Base-by-base conservation (phyloP, 2,113 vertebrate genomes). In the Arothron firmamentum region DNA sequence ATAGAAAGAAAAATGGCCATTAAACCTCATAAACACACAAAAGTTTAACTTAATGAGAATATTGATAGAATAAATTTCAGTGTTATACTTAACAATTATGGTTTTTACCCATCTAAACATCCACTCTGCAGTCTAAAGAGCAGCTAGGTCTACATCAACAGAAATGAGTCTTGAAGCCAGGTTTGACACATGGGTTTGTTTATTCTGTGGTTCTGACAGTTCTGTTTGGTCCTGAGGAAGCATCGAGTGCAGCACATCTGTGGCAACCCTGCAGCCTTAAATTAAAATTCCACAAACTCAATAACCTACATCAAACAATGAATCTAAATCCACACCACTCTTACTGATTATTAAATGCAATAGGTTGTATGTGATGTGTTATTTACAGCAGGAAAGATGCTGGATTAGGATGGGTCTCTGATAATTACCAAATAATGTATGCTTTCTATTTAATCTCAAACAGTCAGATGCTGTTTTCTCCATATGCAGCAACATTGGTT, bases 191-290 rank as follows among this genome's bases (percentile, higher is more conserved):
- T 46, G 56, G 42, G 60, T 69, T 74, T 77, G 77, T 79, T 81
- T 75, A 58, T 65, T 64, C 28, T 76, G 61, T 0, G 25, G 71
- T 72, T 72, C 12, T 20, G 46, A 79, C 2, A 51, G 74, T 76
- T 65, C 71, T 79, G 60, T 55, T 61, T 63, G 66, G 58, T 58
- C 31, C 61, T 85, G 84, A 87, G 80, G 64, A 77, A 87, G 65
- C 63, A 55, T 86, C 88, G 83, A 69, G 75, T 21, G 18, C 43
- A 21, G 54, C 66, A 70, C 77, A 88, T 84, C 81, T 62, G 54
- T 17, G 47, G 21, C 59, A 61, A 17, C 2, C 42, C 63, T 28
- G 25, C 34, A 38, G 34, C 34, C 34, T 38, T 38, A 38, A 11
- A 11, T 38, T 12, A 38, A 38, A 38, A 12, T 38, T 38, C 34